Evolutionary conservation across 2,888 invertebrate genomes (phyloP).

Genomic region (Sipunculus nudus): DNA sequence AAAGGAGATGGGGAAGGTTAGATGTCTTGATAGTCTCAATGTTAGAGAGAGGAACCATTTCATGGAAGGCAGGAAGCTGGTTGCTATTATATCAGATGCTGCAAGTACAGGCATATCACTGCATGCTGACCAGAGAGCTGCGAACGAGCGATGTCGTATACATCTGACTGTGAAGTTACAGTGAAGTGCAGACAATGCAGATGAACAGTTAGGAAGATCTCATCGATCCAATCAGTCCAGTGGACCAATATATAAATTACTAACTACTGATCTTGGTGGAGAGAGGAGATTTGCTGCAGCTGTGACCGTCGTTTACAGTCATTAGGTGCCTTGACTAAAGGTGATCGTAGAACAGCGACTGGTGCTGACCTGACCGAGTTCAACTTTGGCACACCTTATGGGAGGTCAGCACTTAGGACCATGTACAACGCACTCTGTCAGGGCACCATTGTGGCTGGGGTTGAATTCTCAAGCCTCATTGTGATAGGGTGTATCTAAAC

Average conservation of each 20-base stretch:
- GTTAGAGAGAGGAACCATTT: too few species aligned
- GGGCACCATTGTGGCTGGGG: too few species aligned
- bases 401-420: conserved; percentile 51
- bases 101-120: conserved; percentile 65
- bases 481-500: too few species aligned
- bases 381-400: conserved; percentile 64
- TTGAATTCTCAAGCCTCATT: too few species aligned
- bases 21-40: too few species aligned
- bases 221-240: conserved; percentile 63
- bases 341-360: conserved; percentile 62
- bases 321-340: conserved; percentile 64
- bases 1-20: too few species aligned
- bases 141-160: conserved; percentile 57
- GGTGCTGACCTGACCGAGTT: conserved; percentile 62
- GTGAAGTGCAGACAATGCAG: conserved; percentile 65
- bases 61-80: too few species aligned
- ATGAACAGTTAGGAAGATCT: conserved; percentile 64
- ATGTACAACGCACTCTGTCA: conserved; percentile 59
- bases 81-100: too few species aligned
- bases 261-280: conserved; percentile 63
- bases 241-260: conserved; percentile 61
- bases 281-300: conserved; percentile 63
- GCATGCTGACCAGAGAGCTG: conserved; percentile 56
- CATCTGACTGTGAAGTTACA: conserved; percentile 64
- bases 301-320: too few species aligned